Percentiles rank a stretch among this genome's conserved stretches.
These are phyloP conservation scores for Leuciscus idus DNA, from an alignment of 2,113 vertebrate genomes.

Conservation along the genomic window DNA sequence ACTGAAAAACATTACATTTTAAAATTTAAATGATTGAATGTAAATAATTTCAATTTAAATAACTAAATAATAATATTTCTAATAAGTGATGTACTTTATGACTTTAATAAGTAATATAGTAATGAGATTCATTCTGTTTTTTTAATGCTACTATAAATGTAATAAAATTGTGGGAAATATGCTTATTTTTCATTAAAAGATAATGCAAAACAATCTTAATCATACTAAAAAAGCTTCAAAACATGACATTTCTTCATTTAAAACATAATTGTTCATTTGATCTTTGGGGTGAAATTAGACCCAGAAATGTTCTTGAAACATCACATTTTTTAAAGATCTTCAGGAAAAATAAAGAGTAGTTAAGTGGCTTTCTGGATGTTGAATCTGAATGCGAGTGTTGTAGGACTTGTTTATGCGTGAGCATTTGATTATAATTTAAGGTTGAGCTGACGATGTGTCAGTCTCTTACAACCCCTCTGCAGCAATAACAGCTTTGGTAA, in stretches of 20 bases:
- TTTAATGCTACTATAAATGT: background rate
- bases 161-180: background rate
- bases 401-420: background rate
- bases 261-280: background rate
- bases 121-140: background rate
- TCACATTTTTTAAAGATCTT: background rate
- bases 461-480: background rate
- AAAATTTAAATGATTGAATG: no score
- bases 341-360: background rate
- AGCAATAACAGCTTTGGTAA: background rate
- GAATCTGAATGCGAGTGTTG: background rate
- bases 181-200: background rate
- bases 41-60: background rate
- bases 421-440: slow-evolving; percentile 3
- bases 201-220: background rate
- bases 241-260: background rate
- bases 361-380: background rate
- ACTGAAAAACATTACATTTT: background rate
- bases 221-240: background rate
- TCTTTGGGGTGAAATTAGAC: background rate
- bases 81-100: background rate
- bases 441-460: background rate
- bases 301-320: background rate
- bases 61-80: background rate
- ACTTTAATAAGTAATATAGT: background rate